phyloP scores from a whole-genome alignment of 2,113 vertebrate species.

The Chiloscyllium plagiosum region DNA sequence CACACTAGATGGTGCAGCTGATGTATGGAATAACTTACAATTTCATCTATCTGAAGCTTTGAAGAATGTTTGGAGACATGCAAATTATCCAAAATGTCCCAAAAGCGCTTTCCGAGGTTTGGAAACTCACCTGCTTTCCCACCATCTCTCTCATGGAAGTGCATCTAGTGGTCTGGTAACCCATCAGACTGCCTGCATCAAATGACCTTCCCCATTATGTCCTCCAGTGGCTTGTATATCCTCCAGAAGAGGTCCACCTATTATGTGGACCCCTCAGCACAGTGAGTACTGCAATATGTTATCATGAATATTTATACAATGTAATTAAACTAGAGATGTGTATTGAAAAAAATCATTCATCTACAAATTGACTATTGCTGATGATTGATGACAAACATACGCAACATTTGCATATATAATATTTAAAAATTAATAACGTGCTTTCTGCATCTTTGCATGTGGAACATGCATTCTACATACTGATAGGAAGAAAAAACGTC shows the following conservation, averaged over 20 bases:
- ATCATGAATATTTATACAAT: background rate
- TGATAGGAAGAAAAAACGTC: background rate
- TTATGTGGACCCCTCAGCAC: background rate
- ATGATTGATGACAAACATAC: background rate
- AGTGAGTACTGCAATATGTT: background rate
- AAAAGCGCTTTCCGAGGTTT: background rate
- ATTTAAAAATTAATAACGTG: background rate
- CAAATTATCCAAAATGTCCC: background rate
- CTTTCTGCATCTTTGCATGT: background rate
- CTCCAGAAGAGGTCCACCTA: background rate
- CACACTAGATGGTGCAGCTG: no score
- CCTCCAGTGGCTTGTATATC: background rate
- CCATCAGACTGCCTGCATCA: background rate
- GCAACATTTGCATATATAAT: background rate
- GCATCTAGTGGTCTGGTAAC: background rate
- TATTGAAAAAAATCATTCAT: background rate
- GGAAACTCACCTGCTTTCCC: background rate
- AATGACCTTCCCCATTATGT: background rate
- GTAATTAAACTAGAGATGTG: background rate
- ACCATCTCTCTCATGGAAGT: background rate
- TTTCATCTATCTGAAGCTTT: background rate
- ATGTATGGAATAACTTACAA: background rate
- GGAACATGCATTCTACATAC: background rate
- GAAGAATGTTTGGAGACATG: background rate
- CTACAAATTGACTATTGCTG: background rate